Conservation (phyloP, 2,113 vertebrate genomes). For the Bombycilla garrulus region DNA sequence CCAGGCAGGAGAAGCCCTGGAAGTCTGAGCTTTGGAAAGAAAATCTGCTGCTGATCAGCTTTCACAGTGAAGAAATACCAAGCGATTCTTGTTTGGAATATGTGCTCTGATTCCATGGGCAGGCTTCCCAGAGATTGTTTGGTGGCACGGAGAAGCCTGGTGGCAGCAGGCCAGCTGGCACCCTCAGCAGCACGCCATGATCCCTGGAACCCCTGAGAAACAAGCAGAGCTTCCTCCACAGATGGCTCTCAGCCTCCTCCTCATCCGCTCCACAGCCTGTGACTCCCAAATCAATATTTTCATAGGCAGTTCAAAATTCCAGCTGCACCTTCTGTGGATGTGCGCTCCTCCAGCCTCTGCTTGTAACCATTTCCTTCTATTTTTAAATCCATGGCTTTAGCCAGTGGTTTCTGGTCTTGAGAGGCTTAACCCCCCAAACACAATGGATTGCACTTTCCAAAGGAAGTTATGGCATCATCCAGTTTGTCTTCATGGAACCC, state of each 20-base stretch:
- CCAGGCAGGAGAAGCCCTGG: not conserved
- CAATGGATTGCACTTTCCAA: not conserved
- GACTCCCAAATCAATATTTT: slow-evolving; percentile 37
- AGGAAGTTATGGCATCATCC: not conserved
- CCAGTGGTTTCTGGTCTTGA: not conserved
- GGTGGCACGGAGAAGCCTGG: not conserved
- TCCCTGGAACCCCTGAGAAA: slow-evolving; percentile 13
- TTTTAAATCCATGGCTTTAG: not conserved
- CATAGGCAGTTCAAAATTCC: not conserved
- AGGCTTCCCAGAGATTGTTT: slow-evolving; percentile 8
- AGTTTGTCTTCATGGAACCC: not conserved
- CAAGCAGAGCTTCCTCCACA: slow-evolving; percentile 51
- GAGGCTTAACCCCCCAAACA: not conserved
- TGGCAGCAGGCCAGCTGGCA: slow-evolving; percentile 51
- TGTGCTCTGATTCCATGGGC: not conserved
- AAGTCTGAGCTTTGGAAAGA: not conserved
- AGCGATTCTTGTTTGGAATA: not conserved
- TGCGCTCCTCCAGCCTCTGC: not conserved
- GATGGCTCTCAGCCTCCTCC: slow-evolving; percentile 37
- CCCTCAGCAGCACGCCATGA: not conserved
- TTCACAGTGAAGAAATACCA: not conserved
- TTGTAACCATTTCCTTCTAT: not conserved
- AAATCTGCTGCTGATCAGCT: not conserved
- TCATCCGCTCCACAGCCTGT: not conserved
- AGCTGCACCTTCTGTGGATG: not conserved